A percentile compares a stretch with the other conserved stretches of the same genome.
phyloP scores from a whole-genome alignment of 2,797 vertebrate species.

The Xiphophorus birchmanni region DNA sequence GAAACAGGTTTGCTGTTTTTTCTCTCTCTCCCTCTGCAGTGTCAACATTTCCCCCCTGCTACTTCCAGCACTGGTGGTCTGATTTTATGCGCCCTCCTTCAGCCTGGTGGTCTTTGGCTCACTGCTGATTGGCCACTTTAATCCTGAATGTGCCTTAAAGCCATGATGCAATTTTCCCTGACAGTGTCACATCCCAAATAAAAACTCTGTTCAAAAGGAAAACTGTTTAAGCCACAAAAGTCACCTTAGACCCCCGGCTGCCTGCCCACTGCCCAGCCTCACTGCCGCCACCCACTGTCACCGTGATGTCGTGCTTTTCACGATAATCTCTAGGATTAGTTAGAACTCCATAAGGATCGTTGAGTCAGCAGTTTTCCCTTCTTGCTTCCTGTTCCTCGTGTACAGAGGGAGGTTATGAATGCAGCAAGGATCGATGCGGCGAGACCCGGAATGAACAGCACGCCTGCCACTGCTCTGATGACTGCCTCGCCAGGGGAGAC shows the following conservation, averaged over 20 bases:
- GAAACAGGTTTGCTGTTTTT: constrained; percentile 11
- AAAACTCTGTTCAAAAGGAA: constrained; percentile 4
- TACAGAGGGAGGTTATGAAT: constrained; percentile 91
- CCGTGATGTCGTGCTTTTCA: constrained; percentile 22
- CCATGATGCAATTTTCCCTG: constrained; percentile 19
- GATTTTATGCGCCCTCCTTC: constrained; percentile 35
- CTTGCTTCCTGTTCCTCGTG: constrained; percentile 3
- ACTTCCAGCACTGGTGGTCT: constrained; percentile 54
- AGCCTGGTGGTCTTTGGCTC: constrained; percentile 55
- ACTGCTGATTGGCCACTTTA: constrained; percentile 29
- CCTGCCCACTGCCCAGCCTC: constrained; percentile 8
- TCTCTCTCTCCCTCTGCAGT: background rate
- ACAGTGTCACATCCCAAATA: constrained; percentile 13
- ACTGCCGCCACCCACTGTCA: background rate
- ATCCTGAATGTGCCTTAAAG: constrained; percentile 19
- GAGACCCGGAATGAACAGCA: constrained; percentile 89
- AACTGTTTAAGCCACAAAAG: constrained; percentile 7
- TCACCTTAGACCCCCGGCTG: constrained; percentile 12
- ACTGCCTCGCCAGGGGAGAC: constrained; percentile 92
- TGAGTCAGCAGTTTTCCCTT: background rate
- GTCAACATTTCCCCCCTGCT: constrained; percentile 16
- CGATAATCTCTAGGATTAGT: background rate
- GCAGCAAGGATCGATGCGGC: constrained; percentile 93
- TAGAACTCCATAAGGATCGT: background rate
- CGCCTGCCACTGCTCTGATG: constrained; percentile 96